Evolutionary conservation across 23 tunicate species (phyloP).

Genomic region (Aplidium turbinatum): DNA sequence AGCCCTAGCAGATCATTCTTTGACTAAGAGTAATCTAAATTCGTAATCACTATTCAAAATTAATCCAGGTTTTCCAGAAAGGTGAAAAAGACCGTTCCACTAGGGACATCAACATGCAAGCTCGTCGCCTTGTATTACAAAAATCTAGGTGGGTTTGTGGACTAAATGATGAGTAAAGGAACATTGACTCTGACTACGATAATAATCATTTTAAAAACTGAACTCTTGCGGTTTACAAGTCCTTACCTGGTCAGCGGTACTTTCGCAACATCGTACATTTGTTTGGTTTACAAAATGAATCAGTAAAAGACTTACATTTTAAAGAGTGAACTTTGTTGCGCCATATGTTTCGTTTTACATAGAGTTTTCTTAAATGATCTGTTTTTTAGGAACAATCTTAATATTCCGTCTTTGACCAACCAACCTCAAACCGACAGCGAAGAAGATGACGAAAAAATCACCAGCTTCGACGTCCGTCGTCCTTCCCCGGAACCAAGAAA

Average conservation of each 20-base stretch:
- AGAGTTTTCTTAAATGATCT: too few relatives aligned
- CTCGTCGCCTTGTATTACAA: constrained; percentile 63
- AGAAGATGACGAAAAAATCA: constrained; percentile 38
- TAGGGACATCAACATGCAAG: constrained; percentile 82
- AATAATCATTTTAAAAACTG: too few relatives aligned
- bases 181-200: too few relatives aligned
- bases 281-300: too few relatives aligned
- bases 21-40: too few relatives aligned
- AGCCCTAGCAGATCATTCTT: too few relatives aligned
- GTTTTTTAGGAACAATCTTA: constrained; percentile 14
- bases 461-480: constrained; percentile 2
- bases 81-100: constrained; percentile 60
- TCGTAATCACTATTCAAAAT: too few relatives aligned
- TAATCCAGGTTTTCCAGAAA: constrained; percentile 68
- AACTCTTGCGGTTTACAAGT: not conserved
- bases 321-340: too few relatives aligned
- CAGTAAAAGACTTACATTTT: too few relatives aligned
- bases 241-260: not conserved
- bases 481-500: too few relatives aligned
- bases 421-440: constrained; percentile 49
- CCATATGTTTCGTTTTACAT: too few relatives aligned
- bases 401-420: not conserved
- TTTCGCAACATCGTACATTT: not conserved
- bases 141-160: constrained; percentile 70
- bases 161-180: too few relatives aligned